Conservation (phyloP, 2,113 vertebrate species). For the Corapipo altera region DNA sequence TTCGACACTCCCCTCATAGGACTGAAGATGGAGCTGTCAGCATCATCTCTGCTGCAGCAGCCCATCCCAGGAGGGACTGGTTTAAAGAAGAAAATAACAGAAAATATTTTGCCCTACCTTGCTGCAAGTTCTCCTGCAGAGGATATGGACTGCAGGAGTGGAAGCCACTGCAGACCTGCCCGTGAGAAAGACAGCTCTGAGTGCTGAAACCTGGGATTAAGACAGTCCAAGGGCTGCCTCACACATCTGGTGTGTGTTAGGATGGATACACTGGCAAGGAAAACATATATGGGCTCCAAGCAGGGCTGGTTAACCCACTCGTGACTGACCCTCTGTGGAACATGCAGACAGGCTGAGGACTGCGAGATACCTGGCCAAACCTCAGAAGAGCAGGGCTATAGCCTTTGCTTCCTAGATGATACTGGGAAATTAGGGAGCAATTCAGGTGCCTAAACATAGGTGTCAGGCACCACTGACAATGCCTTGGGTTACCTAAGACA, state of each 20-base stretch:
- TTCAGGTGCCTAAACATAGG: not conserved
- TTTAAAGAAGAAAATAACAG: not conserved
- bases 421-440: not conserved
- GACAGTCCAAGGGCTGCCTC: constrained; percentile 32
- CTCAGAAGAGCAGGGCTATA: not conserved
- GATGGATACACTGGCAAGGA: constrained; percentile 16
- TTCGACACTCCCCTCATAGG: not conserved
- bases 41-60: not conserved
- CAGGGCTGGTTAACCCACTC: constrained; percentile 40
- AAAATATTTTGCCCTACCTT: not conserved
- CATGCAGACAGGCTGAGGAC: not conserved
- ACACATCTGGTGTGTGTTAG: constrained; percentile 69
- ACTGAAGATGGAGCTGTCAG: not conserved
- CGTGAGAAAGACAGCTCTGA: not conserved
- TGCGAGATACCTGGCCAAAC: not conserved
- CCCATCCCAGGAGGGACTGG: not conserved
- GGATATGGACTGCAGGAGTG: not conserved
- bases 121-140: not conserved
- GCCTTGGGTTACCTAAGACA: not conserved
- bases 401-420: not conserved
- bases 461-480: not conserved
- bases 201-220: constrained; percentile 52
- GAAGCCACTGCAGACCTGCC: not conserved
- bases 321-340: not conserved
- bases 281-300: constrained; percentile 25